A percentile compares a stretch with the other conserved stretches of the same genome.
Conservation (phyloP, 2,888 invertebrate genomes). For the Dryobotodes eremita region DNA sequence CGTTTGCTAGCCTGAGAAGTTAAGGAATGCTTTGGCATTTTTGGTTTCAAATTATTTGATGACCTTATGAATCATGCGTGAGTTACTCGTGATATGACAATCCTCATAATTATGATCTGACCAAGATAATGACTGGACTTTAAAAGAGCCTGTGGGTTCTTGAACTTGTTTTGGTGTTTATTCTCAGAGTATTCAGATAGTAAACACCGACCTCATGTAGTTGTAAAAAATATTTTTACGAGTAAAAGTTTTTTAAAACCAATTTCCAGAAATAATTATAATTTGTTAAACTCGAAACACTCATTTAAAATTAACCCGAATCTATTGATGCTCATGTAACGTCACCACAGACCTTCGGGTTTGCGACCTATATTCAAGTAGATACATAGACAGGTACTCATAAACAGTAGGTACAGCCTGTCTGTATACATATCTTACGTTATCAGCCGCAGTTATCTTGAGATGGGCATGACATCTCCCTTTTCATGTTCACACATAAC, state of each 20-base stretch:
- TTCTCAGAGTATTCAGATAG: not conserved
- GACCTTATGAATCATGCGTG: not conserved
- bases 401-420: constrained; percentile 37
- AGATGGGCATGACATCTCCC: constrained; percentile 58
- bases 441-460: constrained; percentile 53
- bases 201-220: not conserved
- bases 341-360: not conserved
- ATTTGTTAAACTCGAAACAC: too few species aligned
- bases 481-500: constrained; percentile 18
- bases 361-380: constrained; percentile 13
- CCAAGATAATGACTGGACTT: not conserved
- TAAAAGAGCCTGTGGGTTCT: not conserved
- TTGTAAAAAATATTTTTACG: too few species aligned
- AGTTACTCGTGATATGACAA: too few species aligned
- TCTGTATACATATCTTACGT: constrained; percentile 40
- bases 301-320: not conserved
- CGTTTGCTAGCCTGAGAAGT: not conserved
- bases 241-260: too few species aligned
- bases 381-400: constrained; percentile 6
- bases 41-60: not conserved
- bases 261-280: too few species aligned
- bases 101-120: not conserved
- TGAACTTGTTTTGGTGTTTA: too few species aligned
- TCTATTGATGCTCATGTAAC: constrained; percentile 19
- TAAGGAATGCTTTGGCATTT: not conserved